Evolutionary conservation across 92 coral and sea anemone species (phyloP).

Genomic region (Parazoanthus swiftii): DNA sequence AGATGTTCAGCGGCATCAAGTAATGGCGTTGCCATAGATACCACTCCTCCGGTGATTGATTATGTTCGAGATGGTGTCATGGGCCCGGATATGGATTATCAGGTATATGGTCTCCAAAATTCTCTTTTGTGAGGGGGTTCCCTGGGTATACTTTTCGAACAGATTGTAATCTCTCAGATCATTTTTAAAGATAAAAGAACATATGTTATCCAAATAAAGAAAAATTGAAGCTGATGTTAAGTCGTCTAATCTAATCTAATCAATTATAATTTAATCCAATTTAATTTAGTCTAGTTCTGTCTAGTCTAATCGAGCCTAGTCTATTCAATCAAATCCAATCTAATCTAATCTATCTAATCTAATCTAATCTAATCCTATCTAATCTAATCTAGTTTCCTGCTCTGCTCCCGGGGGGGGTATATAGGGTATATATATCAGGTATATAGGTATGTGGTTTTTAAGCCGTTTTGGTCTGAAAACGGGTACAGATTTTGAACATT

Average conservation of each 20-base stretch:
- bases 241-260: not conserved
- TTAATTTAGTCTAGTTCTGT: not conserved
- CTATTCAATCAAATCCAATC: no score
- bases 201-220: not conserved
- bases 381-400: not conserved
- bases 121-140: not conserved
- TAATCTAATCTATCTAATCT: not conserved
- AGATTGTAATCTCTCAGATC: not conserved
- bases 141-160: not conserved
- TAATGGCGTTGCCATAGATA: conserved; percentile 79
- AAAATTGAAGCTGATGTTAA: not conserved
- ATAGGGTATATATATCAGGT: no score
- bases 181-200: not conserved
- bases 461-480: no score
- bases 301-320: not conserved
- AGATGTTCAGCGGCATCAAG: conserved; percentile 74
- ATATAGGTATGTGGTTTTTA: no score
- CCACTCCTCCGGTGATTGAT: conserved; percentile 75
- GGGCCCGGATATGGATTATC: conserved; percentile 89
- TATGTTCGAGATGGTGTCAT: conserved; percentile 85
- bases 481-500: no score
- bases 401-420: no score
- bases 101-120: conserved; percentile 44
- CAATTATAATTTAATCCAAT: not conserved
- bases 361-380: not conserved